Percentiles rank a stretch among this genome's conserved stretches.
Conservation (phyloP, 2,113 vertebrate species). For the Rhadina sibilatrix region DNA sequence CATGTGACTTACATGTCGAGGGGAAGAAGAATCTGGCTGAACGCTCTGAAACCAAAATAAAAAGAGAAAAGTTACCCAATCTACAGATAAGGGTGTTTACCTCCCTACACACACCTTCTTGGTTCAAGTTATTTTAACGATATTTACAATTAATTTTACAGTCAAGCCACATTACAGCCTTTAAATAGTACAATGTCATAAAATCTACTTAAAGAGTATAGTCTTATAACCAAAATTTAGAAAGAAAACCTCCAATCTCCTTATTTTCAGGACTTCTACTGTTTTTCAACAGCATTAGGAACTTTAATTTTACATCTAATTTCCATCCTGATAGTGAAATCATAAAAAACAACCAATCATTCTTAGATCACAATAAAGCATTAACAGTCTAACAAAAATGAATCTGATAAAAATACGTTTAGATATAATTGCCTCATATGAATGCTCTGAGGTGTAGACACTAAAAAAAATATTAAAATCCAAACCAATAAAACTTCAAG, state of each 20-base stretch:
- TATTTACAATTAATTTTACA: not conserved
- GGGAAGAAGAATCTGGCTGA: conserved; percentile 97
- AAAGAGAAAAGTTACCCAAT: not conserved
- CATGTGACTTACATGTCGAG: conserved; percentile 89
- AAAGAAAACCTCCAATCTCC: not conserved
- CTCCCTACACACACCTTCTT: not conserved
- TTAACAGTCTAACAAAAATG: not conserved
- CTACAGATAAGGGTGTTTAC: not conserved
- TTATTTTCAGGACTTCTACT: not conserved
- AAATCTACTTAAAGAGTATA: not conserved
- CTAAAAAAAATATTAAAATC: not conserved
- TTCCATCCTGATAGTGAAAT: not conserved
- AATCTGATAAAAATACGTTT: not conserved
- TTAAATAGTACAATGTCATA: not conserved
- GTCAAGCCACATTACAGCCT: not conserved
- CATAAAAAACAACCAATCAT: not conserved
- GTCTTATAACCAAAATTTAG: not conserved
- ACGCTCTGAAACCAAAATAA: conserved; percentile 84
- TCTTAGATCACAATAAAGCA: not conserved
- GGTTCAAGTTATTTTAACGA: not conserved
- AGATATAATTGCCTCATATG: not conserved
- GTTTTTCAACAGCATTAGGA: not conserved
- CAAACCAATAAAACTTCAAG: not conserved
- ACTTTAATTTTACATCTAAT: not conserved
- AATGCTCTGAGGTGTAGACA: not conserved